A percentile compares a stretch with the other conserved stretches of the same genome.
Evolutionary conservation across 2,888 invertebrate genomes (phyloP).

Genomic region (Drosophila robusta): DNA sequence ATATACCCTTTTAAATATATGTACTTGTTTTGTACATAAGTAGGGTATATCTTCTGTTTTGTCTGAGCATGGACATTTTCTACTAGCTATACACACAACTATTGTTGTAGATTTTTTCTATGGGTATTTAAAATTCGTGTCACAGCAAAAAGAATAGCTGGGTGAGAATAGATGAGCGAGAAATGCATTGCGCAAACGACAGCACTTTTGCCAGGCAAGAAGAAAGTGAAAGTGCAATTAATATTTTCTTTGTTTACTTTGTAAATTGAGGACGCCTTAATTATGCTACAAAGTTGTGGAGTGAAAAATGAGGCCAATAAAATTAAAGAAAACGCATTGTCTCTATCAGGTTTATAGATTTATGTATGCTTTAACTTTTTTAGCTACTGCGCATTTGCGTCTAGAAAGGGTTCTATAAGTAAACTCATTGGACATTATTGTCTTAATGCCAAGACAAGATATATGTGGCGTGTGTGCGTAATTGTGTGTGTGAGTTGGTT

Average conservation of each 20-base stretch:
- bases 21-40: not conserved
- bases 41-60: too few relatives aligned
- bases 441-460: too few relatives aligned
- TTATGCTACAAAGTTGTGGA: slow-evolving; percentile 5
- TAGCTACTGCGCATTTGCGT: not conserved
- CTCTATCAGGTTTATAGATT: not conserved
- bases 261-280: slow-evolving; percentile 40
- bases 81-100: not conserved
- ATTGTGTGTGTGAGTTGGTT: slow-evolving; percentile 5
- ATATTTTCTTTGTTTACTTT: slow-evolving; percentile 37
- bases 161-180: not conserved
- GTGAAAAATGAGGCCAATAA: slow-evolving; percentile 5
- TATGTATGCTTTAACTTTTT: not conserved
- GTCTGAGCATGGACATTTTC: not conserved
- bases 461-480: too few relatives aligned
- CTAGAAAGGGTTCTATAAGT: too few relatives aligned
- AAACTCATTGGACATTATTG: too few relatives aligned
- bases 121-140: slow-evolving; percentile 20
- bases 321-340: slow-evolving; percentile 12
- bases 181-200: not conserved
- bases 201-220: slow-evolving; percentile 18
- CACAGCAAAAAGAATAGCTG: slow-evolving; percentile 8
- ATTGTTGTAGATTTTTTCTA: not conserved
- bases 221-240: slow-evolving; percentile 40
- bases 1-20: too few relatives aligned